Conservation (phyloP, 1,140 invertebrate species). For the Amyelois transitella region DNA sequence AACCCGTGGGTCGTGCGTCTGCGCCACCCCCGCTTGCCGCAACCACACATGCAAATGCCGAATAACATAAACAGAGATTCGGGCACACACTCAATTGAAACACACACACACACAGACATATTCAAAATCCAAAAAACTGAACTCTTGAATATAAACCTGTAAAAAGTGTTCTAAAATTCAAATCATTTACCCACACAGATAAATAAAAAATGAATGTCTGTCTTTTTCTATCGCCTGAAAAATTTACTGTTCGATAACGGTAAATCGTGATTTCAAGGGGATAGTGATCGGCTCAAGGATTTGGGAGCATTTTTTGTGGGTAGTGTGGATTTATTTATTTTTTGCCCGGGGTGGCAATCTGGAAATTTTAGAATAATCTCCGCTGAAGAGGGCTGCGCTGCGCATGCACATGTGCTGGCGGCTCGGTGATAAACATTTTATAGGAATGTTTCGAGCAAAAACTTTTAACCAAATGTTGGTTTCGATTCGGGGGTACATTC, state of each 20-base stretch:
- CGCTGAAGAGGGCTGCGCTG: constrained; percentile 52
- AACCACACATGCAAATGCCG: constrained; percentile 33
- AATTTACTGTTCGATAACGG: constrained; percentile 35
- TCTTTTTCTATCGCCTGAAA: constrained; percentile 16
- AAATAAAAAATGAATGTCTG: constrained; percentile 1
- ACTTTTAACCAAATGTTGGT: constrained; percentile 60
- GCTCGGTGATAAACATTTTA: constrained; percentile 70
- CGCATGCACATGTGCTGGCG: constrained; percentile 31
- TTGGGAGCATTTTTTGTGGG: constrained; percentile 57
- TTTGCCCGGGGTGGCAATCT: constrained; percentile 69
- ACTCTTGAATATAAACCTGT: background rate
- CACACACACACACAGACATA: constrained; percentile 13
- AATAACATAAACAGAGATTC: constrained; percentile 11
- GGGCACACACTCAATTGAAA: constrained; percentile 11
- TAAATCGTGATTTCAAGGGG: constrained; percentile 46
- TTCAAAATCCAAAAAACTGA: constrained; percentile 3
- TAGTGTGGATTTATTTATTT: constrained; percentile 54
- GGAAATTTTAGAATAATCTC: constrained; percentile 69
- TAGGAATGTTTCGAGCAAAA: constrained; percentile 66
- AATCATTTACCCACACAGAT: background rate
- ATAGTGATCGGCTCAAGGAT: constrained; percentile 51
- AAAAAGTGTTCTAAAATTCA: background rate
- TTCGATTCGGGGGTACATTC: constrained; percentile 43
- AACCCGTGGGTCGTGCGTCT: constrained; percentile 58
- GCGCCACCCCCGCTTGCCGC: constrained; percentile 27